Evolutionary conservation across 1,140 invertebrate species (phyloP).

Genomic region (Stegodyphus mimosarum): DNA sequence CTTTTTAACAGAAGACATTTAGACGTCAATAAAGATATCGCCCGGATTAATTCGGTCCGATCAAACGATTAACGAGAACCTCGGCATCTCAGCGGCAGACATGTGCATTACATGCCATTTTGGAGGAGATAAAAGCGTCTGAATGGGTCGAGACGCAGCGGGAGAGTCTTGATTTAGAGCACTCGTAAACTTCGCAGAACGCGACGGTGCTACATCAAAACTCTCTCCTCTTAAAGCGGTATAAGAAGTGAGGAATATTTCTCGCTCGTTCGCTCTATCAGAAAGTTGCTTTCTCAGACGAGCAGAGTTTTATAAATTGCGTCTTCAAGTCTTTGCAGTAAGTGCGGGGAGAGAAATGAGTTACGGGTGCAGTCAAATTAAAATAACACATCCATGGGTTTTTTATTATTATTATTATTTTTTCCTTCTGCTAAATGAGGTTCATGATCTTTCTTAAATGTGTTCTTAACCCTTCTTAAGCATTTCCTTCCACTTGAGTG

Average conservation of each 20-base stretch:
- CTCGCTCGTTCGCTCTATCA: background rate
- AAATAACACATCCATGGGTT: too few species aligned
- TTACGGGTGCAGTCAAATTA: background rate
- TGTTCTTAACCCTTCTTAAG: too few species aligned
- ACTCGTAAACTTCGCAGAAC: conserved; percentile 31
- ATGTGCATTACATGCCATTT: conserved; percentile 46
- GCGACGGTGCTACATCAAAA: background rate
- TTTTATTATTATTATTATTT: too few species aligned
- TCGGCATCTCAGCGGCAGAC: background rate
- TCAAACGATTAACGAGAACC: background rate
- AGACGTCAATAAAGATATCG: background rate
- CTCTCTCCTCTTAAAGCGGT: too few species aligned
- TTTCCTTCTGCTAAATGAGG: too few species aligned
- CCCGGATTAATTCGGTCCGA: background rate
- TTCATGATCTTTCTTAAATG: too few species aligned
- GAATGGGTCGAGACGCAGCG: conserved; percentile 7
- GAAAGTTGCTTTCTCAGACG: background rate
- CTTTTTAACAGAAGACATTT: background rate
- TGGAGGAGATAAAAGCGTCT: conserved; percentile 24
- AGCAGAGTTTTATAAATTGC: background rate
- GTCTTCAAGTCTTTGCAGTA: too few species aligned
- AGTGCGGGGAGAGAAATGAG: background rate
- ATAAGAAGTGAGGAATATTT: too few species aligned
- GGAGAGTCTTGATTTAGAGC: conserved; percentile 35
- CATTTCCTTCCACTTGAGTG: too few species aligned